These are phyloP conservation scores for Melanostigma gelatinosum DNA, from an alignment of 2,113 vertebrate genomes.

Conservation along the genomic window DNA sequence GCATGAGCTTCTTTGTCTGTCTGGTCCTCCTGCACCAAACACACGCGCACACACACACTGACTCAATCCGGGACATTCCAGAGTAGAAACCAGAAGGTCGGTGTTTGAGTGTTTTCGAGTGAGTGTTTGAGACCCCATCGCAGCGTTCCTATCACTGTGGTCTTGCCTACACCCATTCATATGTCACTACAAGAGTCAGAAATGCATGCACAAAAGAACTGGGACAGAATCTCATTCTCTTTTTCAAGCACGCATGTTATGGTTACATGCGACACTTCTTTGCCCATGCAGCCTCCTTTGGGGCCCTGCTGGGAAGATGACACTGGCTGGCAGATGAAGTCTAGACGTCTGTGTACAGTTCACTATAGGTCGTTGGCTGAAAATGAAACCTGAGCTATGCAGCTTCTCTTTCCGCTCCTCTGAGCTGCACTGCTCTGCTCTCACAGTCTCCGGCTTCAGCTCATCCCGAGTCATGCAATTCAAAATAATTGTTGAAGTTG, in stretches of 20 bases:
- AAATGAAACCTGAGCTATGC: slow-evolving; percentile 65
- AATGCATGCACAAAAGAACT: slow-evolving; percentile 13
- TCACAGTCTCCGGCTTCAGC: slow-evolving; percentile 17
- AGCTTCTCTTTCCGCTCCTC: slow-evolving; percentile 45
- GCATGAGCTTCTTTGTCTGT: slow-evolving; percentile 66
- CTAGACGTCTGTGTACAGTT: slow-evolving; percentile 60
- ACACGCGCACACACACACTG: slow-evolving; percentile 13
- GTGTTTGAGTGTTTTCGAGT: slow-evolving; percentile 33
- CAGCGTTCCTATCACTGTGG: slow-evolving; percentile 42
- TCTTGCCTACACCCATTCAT: slow-evolving; percentile 33
- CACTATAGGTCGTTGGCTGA: slow-evolving; percentile 51
- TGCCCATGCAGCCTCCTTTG: slow-evolving; percentile 33
- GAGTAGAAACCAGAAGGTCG: slow-evolving; percentile 47
- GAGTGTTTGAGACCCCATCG: slow-evolving; percentile 35
- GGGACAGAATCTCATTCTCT: slow-evolving; percentile 21
- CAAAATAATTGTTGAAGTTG: slow-evolving; percentile 36
- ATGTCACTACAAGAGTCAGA: slow-evolving; percentile 23
- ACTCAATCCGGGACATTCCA: slow-evolving; percentile 32
- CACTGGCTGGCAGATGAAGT: slow-evolving; percentile 48
- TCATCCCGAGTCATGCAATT: slow-evolving; percentile 25
- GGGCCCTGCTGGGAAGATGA: slow-evolving; percentile 37
- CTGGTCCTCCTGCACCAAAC: slow-evolving; percentile 27
- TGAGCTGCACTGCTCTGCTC: slow-evolving; percentile 37
- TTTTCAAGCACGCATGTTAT: not conserved
- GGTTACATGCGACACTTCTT: not conserved